Conservation (phyloP, 1,140 invertebrate genomes). For the Nasonia longicornis region DNA sequence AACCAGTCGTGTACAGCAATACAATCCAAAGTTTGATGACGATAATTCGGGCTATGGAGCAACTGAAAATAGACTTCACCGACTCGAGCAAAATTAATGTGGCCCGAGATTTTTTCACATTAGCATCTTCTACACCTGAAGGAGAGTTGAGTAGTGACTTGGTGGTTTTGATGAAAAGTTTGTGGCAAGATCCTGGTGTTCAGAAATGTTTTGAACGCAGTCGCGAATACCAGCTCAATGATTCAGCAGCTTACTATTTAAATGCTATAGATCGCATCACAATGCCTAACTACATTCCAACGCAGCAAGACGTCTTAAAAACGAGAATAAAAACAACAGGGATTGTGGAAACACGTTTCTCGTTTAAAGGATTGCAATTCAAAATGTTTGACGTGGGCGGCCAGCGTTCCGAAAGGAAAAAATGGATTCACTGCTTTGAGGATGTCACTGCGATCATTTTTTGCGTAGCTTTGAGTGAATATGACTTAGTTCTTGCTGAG, state of each 20-base stretch:
- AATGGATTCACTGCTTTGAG: slow-evolving; percentile 98
- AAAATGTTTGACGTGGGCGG: slow-evolving; percentile 96
- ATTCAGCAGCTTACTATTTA: slow-evolving; percentile 93
- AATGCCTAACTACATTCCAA: slow-evolving; percentile 85
- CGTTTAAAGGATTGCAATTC: slow-evolving; percentile 92
- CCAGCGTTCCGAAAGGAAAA: slow-evolving; percentile 93
- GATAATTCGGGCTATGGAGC: slow-evolving; percentile 94
- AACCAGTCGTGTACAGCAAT: slow-evolving; percentile 94
- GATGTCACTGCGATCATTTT: slow-evolving; percentile 97
- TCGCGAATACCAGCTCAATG: slow-evolving; percentile 94
- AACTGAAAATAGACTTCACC: slow-evolving; percentile 90
- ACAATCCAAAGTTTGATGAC: slow-evolving; percentile 90
- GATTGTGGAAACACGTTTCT: slow-evolving; percentile 94
- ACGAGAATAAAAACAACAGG: slow-evolving; percentile 95
- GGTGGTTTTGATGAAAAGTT: slow-evolving; percentile 88
- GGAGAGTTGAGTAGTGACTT: slow-evolving; percentile 85
- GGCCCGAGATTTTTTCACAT: slow-evolving; percentile 88
- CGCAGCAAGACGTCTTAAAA: slow-evolving; percentile 91
- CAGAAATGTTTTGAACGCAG: slow-evolving; percentile 86
- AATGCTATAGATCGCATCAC: slow-evolving; percentile 87
- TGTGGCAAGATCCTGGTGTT: slow-evolving; percentile 92
- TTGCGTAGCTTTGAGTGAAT: slow-evolving; percentile 90
- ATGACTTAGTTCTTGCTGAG: slow-evolving; percentile 74
- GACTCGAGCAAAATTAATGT: slow-evolving; percentile 85
- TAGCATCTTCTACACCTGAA: slow-evolving; percentile 87